Percentiles rank a stretch among this genome's conserved stretches.
Conservation (phyloP, 2,888 invertebrate species). For the Ptychoptera albimana region DNA sequence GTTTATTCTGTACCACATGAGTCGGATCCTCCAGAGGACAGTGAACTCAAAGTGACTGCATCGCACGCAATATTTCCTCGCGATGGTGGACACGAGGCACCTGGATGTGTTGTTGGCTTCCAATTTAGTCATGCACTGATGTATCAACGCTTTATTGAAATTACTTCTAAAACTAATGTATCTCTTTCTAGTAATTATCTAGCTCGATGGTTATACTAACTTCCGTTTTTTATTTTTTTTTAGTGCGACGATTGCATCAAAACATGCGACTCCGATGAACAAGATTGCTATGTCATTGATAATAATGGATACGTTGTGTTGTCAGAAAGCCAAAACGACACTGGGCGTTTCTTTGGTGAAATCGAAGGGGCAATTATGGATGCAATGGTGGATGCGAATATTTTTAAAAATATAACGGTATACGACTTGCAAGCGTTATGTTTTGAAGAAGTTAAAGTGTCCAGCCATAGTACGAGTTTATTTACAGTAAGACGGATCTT, state of each 20-base stretch:
- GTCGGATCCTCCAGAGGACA: constrained; percentile 27
- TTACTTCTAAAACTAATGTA: constrained; percentile 39
- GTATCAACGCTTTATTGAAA: constrained; percentile 49
- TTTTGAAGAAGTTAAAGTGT: constrained; percentile 26
- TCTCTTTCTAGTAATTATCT: constrained; percentile 1
- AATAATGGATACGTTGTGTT: constrained; percentile 79
- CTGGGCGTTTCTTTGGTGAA: constrained; percentile 76
- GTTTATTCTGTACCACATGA: constrained; percentile 61
- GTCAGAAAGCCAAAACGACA: constrained; percentile 46
- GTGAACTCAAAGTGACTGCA: constrained; percentile 55
- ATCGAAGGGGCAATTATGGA: constrained; percentile 62
- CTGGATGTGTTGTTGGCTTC: constrained; percentile 79
- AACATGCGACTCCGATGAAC: constrained; percentile 42
- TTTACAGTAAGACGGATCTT: constrained; percentile 20
- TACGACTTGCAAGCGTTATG: constrained; percentile 80
- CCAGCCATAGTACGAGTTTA: constrained; percentile 21
- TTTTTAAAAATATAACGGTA: constrained; percentile 59
- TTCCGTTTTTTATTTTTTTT: constrained; percentile 5
- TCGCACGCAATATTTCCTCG: constrained; percentile 72
- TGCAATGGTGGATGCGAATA: constrained; percentile 49
- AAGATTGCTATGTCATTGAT: constrained; percentile 80
- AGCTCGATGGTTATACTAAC: not conserved
- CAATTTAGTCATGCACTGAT: constrained; percentile 62
- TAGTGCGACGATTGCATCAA: constrained; percentile 35
- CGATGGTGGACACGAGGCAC: constrained; percentile 58